Base-by-base conservation (phyloP, 2,797 vertebrate genomes). In the Nothura maculosa region DNA sequence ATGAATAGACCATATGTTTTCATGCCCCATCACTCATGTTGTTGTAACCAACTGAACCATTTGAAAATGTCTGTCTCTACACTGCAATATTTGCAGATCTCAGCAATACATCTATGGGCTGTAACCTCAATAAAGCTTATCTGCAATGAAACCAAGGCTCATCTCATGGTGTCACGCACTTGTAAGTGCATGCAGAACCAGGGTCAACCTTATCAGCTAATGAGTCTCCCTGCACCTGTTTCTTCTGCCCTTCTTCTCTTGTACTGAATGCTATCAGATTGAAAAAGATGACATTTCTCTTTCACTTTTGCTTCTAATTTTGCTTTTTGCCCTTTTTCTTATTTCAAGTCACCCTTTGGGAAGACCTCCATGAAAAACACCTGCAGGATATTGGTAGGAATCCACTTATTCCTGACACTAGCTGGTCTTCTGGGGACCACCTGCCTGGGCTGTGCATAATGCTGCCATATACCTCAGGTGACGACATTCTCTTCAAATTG, bases 191-290 rank as follows among this genome's bases (percentile, higher is more conserved):
- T 70, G 63, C 28, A 73, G 47, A 81, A 50, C 80, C 3, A 1
- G 52, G 48, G 82, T 54, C 69, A 76, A n/a, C 40, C 63, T 95
- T 86, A 87, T 83, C 90, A 87, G 66, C 66, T 55, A 83, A 63
- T 64, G 74, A 76, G 32, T 32, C 74, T 70, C 43, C 36, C 69
- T 73, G 62, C 21, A 66, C 19, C 42, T 83, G 2, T 34, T 81
- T 68, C 74, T 78, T 81, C 62, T 57, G 27, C 18, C 80, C 27
- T 73, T 45, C 30, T 67, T 62, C 21, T 52, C 73, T 85, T 81
- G n/a, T 13, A 58, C 15, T 68, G n/a, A 12, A 43, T 84, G 20
- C 70, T 70, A 89, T 10, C n/a, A 72, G 36, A 82, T 34, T 36
- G 54, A 75, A 84, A 68, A 22, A 83, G 6, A 25, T 32, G 34